These are phyloP conservation scores for Euglossa dilemma DNA, from an alignment of 1,140 invertebrate genomes.

Conservation along the genomic window DNA sequence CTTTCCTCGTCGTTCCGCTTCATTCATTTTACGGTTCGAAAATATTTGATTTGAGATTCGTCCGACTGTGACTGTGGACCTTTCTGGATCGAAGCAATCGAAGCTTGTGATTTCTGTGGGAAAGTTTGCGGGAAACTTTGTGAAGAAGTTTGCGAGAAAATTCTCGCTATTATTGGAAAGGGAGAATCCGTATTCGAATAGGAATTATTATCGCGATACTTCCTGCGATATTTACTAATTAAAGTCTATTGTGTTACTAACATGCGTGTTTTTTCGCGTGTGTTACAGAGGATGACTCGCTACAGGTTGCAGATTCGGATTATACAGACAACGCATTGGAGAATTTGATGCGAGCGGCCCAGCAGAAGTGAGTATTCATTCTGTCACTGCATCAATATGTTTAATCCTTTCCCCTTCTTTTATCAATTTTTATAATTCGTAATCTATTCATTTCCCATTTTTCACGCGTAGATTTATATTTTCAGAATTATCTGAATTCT, in stretches of 20 bases:
- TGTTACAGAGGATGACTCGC: constrained; percentile 71
- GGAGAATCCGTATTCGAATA: no score
- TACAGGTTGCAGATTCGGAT: constrained; percentile 71
- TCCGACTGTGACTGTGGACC: neutral
- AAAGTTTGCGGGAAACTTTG: no score
- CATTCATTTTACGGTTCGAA: neutral
- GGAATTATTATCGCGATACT: no score
- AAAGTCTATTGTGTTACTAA: neutral
- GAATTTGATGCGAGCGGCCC: constrained; percentile 76
- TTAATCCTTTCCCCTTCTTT: neutral
- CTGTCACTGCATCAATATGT: neutral
- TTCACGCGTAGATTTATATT: neutral
- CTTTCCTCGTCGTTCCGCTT: no score
- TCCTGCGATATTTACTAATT: no score
- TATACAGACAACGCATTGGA: constrained; percentile 79
- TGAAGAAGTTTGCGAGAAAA: no score
- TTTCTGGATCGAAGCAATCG: no score
- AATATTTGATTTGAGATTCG: neutral
- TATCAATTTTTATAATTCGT: neutral
- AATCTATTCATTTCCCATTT: neutral
- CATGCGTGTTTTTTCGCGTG: neutral
- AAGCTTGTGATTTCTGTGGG: no score
- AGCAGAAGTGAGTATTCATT: constrained; percentile 79
- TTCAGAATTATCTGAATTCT: no score
- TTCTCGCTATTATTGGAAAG: no score